Evolutionary conservation across 2,113 vertebrate species (phyloP).

Genomic region (Cromileptes altivelis): DNA sequence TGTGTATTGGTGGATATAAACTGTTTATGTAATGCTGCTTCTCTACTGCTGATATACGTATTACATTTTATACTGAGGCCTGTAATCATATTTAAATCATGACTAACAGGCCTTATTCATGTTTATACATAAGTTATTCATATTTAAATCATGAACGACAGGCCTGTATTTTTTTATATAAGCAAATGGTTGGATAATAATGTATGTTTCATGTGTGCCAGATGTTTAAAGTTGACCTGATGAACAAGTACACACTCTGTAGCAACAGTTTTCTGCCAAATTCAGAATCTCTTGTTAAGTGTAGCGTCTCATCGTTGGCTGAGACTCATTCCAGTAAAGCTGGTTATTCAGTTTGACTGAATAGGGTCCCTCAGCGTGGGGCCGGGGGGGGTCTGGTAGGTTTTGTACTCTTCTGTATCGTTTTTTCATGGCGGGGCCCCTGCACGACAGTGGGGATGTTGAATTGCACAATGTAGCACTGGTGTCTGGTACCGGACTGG

Average conservation of each 20-base stretch:
- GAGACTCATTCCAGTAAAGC: conserved; percentile 23
- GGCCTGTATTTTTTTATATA: conserved; percentile 80
- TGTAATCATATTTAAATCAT: conserved; percentile 86
- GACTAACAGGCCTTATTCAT: conserved; percentile 84
- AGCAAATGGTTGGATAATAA: conserved; percentile 21
- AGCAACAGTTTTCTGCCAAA: conserved; percentile 60
- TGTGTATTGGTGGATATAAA: conserved; percentile 55
- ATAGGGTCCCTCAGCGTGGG: conserved; percentile 52
- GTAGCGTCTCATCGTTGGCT: conserved; percentile 52
- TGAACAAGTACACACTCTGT: conserved; percentile 45
- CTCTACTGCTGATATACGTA: conserved; percentile 65
- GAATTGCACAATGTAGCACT: conserved; percentile 78
- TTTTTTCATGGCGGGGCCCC: conserved; percentile 11
- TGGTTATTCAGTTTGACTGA: conserved; percentile 59
- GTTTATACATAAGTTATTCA: conserved; percentile 82
- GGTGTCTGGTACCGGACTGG: conserved; percentile 39
- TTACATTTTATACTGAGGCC: conserved; percentile 80
- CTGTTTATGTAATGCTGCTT: conserved; percentile 73
- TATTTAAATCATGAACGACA: conserved; percentile 86
- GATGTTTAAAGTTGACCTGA: conserved; percentile 42
- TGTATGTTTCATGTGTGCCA: conserved; percentile 41
- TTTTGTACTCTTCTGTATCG: conserved; percentile 42
- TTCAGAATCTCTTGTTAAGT: conserved; percentile 31
- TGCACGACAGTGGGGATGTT: conserved; percentile 16
- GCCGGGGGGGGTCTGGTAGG: conserved; percentile 1